Conservation (phyloP, 2,888 invertebrate genomes). For the Leucania comma region DNA sequence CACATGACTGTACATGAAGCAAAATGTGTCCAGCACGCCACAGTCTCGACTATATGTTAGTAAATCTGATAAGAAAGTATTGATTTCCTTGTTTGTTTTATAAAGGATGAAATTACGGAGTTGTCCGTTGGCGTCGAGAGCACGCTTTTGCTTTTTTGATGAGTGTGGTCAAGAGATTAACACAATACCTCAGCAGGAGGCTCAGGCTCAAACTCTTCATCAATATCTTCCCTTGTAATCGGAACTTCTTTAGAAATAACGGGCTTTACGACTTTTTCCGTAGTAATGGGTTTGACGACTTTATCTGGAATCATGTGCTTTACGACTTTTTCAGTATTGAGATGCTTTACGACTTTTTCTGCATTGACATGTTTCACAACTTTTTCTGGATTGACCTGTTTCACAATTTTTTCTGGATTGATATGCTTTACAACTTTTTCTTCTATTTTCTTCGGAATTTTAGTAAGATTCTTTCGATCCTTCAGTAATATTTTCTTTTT, state of each 20-base stretch:
- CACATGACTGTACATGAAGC: no score
- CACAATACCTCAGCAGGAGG: conserved; percentile 54
- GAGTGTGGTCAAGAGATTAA: no score
- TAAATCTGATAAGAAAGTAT: no score
- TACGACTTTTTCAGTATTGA: conserved; percentile 15
- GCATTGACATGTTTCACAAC: neutral
- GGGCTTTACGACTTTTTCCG: conserved; percentile 22
- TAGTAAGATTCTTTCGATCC: conserved; percentile 60
- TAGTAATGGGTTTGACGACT: neutral
- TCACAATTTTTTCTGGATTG: conserved; percentile 9
- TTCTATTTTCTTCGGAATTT: conserved; percentile 55
- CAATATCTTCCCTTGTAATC: conserved; percentile 47
- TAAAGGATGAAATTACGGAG: no score
- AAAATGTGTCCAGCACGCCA: no score
- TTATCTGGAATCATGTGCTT: conserved; percentile 14
- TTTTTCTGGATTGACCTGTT: conserved; percentile 8
- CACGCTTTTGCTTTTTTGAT: no score
- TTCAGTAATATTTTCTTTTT: conserved; percentile 80
- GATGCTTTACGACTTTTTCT: conserved; percentile 6
- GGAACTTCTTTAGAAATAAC: conserved; percentile 49
- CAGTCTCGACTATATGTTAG: no score
- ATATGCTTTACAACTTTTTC: conserved; percentile 49
- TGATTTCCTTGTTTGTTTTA: no score
- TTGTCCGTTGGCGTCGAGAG: no score
- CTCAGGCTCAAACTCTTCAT: conserved; percentile 60